phyloP scores from a whole-genome alignment of 2,888 invertebrate genomes.

The Acleris holmiana region DNA sequence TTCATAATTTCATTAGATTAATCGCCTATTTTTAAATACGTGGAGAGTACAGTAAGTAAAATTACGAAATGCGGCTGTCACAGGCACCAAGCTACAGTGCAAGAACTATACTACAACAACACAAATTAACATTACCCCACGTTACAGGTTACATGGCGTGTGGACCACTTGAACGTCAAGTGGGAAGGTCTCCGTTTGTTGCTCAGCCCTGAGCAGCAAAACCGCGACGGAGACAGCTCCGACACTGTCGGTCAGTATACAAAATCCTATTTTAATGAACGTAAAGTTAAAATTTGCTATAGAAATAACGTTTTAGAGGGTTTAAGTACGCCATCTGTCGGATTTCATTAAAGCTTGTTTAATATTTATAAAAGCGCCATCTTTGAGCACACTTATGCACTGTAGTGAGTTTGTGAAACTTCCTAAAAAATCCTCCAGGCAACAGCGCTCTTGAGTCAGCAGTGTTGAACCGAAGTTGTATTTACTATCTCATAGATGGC shows the following conservation, averaged over 20 bases:
- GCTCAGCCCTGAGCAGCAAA: slow-evolving; percentile 85
- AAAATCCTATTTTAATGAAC: not conserved
- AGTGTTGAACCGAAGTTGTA: not conserved
- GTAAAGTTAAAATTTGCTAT: not conserved
- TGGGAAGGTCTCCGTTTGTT: slow-evolving; percentile 91
- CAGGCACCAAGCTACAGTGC: too few species aligned
- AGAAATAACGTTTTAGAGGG: not conserved
- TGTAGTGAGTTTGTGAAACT: not conserved
- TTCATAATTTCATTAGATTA: too few species aligned
- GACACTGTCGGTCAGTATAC: slow-evolving; percentile 72
- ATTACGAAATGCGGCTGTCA: too few species aligned
- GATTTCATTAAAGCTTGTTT: not conserved
- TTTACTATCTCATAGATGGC: not conserved
- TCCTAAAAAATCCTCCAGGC: not conserved
- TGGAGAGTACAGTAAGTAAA: too few species aligned
- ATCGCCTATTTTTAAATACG: too few species aligned
- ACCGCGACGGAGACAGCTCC: slow-evolving; percentile 65
- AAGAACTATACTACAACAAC: too few species aligned
- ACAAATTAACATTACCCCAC: slow-evolving; percentile 2
- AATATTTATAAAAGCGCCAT: slow-evolving; percentile 25
- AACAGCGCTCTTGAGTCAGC: not conserved
- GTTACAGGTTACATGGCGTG: slow-evolving; percentile 86
- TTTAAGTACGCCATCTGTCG: slow-evolving; percentile 9
- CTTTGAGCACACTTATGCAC: not conserved
- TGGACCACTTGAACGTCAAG: slow-evolving; percentile 90